Percentiles rank a stretch among this genome's conserved stretches.
Conservation (phyloP, 2,113 vertebrate genomes). For the Siniperca knerii region DNA sequence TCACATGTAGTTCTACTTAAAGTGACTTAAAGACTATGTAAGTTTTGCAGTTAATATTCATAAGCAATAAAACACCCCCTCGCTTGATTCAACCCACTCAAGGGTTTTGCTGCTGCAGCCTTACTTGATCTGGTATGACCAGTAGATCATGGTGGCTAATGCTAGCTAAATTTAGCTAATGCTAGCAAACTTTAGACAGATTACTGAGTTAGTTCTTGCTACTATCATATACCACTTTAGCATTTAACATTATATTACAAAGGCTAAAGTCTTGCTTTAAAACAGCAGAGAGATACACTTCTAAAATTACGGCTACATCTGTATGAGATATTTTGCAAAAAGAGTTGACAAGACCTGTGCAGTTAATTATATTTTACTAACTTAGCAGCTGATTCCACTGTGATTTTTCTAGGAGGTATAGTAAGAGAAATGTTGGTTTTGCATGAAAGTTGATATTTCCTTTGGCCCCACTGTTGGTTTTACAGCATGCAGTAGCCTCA, state of each 20-base stretch:
- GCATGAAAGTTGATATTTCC: background rate
- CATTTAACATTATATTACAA: background rate
- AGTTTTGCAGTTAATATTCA: no score
- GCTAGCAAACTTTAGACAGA: no score
- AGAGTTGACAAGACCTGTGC: no score
- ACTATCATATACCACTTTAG: background rate
- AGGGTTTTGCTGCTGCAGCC: no score
- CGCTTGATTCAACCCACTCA: no score
- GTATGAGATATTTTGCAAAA: no score
- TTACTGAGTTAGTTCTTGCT: no score
- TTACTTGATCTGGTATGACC: no score
- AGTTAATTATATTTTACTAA: no score
- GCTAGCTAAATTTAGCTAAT: background rate
- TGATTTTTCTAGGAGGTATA: background rate
- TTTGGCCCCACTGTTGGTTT: background rate
- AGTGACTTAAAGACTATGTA: background rate
- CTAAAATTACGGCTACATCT: background rate
- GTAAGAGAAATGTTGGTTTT: background rate
- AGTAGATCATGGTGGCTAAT: background rate
- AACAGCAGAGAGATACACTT: no score
- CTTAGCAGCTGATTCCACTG: background rate
- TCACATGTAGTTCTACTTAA: background rate
- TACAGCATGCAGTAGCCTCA: background rate
- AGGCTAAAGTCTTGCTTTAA: no score
- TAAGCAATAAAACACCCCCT: no score